These are phyloP conservation scores for Aethes cnicana DNA, from an alignment of 2,888 invertebrate species.

Conservation along the genomic window DNA sequence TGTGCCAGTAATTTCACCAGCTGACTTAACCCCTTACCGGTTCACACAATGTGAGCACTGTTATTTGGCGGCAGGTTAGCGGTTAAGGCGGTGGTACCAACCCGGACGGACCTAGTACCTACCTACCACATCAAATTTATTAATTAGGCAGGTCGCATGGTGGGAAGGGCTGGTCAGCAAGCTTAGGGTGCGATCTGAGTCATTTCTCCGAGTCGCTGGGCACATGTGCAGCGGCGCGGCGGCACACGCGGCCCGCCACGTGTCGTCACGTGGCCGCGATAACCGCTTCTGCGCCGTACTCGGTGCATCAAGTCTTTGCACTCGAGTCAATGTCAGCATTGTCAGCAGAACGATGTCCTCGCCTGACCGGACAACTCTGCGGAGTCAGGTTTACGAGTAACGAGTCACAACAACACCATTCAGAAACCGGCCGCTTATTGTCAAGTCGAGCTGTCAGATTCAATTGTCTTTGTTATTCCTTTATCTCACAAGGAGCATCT, in stretches of 20 bases:
- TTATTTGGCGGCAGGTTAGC: no score
- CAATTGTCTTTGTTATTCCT: not conserved
- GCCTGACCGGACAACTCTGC: constrained; percentile 12
- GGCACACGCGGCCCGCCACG: constrained; percentile 59
- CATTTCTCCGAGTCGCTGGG: constrained; percentile 14
- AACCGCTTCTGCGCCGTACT: constrained; percentile 52
- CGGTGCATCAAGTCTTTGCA: constrained; percentile 43
- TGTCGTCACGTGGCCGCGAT: constrained; percentile 49
- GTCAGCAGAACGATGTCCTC: not conserved
- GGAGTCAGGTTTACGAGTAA: constrained; percentile 14
- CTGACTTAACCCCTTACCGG: no score
- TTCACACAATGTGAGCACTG: no score
- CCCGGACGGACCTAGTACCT: no score
- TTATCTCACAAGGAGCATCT: not conserved
- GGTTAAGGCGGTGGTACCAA: no score
- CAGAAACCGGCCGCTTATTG: no score
- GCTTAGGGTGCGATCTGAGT: constrained; percentile 11
- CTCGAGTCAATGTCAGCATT: constrained; percentile 32
- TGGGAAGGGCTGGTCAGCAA: not conserved
- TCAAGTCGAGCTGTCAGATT: not conserved
- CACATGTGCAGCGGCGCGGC: constrained; percentile 54
- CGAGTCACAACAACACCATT: constrained; percentile 5
- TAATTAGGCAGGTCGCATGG: constrained; percentile 1
- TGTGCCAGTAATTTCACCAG: no score
- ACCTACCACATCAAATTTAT: no score